phyloP scores from a whole-genome alignment of 2,113 vertebrate species.

The Paramormyrops kingsleyae region DNA sequence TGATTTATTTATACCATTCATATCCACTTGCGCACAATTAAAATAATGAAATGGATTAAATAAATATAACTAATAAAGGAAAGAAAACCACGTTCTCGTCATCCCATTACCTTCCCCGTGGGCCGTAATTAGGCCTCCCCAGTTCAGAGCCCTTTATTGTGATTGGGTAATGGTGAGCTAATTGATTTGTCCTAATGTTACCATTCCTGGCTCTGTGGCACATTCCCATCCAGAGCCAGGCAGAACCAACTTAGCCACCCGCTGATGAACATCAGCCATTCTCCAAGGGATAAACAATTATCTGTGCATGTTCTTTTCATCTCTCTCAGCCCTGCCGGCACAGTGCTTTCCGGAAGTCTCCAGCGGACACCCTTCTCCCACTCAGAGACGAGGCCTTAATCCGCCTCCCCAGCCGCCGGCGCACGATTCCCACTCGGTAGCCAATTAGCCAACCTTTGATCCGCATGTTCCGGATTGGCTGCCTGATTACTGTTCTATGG shows the following conservation, averaged over 20 bases:
- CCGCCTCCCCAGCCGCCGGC: constrained; percentile 33
- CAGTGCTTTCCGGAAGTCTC: constrained; percentile 43
- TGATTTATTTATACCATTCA: constrained; percentile 52
- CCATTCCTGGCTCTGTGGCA: constrained; percentile 46
- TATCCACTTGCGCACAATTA: constrained; percentile 58
- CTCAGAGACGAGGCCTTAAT: constrained; percentile 45
- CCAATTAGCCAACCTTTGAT: constrained; percentile 31
- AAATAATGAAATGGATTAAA: constrained; percentile 60
- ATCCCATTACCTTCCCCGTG: constrained; percentile 57
- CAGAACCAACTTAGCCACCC: constrained; percentile 51
- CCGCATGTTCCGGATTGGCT: constrained; percentile 13
- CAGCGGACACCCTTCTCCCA: constrained; percentile 51
- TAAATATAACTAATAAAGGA: constrained; percentile 59
- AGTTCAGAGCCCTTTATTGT: constrained; percentile 55
- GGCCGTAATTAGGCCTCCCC: constrained; percentile 65
- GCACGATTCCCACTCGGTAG: constrained; percentile 46
- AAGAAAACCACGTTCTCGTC: constrained; percentile 22
- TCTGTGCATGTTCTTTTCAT: constrained; percentile 22
- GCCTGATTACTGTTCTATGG: constrained; percentile 8
- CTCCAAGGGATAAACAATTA: constrained; percentile 56
- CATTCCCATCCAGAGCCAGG: constrained; percentile 44
- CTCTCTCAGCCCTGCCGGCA: constrained; percentile 20
- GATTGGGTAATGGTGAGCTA: constrained; percentile 56
- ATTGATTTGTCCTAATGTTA: constrained; percentile 67
- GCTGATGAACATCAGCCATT: constrained; percentile 44